Evolutionary conservation across 2,113 vertebrate genomes (phyloP), one percentile per base, ranked within the genome.

Genomic region (Labeo rohita): DNA sequence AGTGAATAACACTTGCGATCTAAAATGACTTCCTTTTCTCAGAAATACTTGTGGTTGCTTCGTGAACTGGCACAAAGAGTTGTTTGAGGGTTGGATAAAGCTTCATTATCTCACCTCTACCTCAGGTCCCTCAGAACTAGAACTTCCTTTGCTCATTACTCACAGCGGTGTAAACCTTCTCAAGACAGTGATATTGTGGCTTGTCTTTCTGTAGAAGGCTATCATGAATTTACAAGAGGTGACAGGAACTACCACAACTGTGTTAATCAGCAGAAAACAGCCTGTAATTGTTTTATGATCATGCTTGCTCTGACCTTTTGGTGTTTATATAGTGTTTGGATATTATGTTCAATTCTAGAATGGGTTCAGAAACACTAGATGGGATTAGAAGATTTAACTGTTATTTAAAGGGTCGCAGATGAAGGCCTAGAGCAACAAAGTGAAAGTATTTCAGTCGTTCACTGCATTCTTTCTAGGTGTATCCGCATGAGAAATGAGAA

Each of bases 351-450:
- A 82, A 54, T 82, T 73, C 13, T 36, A 75, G 76, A 72, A 49
- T 34, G 72, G n/a, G 5, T 49, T 61, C 50, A 8, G 43, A 78
- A 59, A 49, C 45, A 43, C 13, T 66, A 56, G 84, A 85, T 83
- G 23, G 36, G 36, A 86, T 91, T 87, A 87, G 74, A 80, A 83
- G 80, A 84, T 75, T 77, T 34, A 49, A 80, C 8, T 36, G 7
- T 56, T 87, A 83, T 45, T 52, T n/a, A 49, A 79, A 49, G 68
- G 39, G 50, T 43, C 78, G 50, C 36, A 84, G 10, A 13, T 63
- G 9, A 66, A 28, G 28, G 43, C 6, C 72, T 7, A 23, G 39
- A 59, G 6, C 59, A n/a, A 50, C n/a, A 88, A 86, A 88, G 6
- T 16, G 61, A 28, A 73, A 77, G 16, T 83, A 23, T 84, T 82